Conservation (phyloP, 23 tunicate genomes). For the Halocynthia aurantium region DNA sequence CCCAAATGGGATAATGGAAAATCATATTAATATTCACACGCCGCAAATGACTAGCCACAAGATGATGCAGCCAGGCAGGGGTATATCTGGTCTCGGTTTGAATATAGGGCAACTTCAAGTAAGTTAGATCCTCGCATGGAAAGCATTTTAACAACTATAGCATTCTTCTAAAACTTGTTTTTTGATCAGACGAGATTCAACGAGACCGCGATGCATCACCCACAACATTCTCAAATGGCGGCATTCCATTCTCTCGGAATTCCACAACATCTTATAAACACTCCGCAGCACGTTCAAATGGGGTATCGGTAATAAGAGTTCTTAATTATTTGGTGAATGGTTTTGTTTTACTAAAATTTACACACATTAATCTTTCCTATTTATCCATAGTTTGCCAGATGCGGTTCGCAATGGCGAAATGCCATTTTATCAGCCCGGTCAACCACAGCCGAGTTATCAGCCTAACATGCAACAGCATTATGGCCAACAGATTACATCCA, state of each 20-base stretch:
- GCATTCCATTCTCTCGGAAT: slow-evolving; percentile 20
- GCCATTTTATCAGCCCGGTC: too few relatives aligned
- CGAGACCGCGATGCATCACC: neutral
- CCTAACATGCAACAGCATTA: too few relatives aligned
- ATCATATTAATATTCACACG: slow-evolving; percentile 6
- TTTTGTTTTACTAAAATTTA: too few relatives aligned
- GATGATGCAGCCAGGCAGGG: slow-evolving; percentile 17
- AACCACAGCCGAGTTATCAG: too few relatives aligned
- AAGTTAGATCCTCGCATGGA: neutral
- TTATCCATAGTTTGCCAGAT: too few relatives aligned
- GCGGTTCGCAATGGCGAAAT: too few relatives aligned
- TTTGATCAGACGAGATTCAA: neutral
- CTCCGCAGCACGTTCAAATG: too few relatives aligned
- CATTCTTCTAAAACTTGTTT: too few relatives aligned
- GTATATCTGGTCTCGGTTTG: slow-evolving; percentile 36
- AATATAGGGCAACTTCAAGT: slow-evolving; percentile 28
- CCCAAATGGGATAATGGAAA: neutral
- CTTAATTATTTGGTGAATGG: too few relatives aligned
- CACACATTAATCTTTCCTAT: too few relatives aligned
- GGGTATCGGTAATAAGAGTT: too few relatives aligned
- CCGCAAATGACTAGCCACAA: slow-evolving; percentile 12
- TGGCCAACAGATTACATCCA: too few relatives aligned
- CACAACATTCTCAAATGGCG: slow-evolving; percentile 24
- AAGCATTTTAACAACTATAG: neutral
- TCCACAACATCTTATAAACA: slow-evolving; percentile 6